Percentiles rank a stretch among this genome's conserved stretches.
phyloP scores from a whole-genome alignment of 1,140 invertebrate species.

The Venustaconcha ellipsiformis region DNA sequence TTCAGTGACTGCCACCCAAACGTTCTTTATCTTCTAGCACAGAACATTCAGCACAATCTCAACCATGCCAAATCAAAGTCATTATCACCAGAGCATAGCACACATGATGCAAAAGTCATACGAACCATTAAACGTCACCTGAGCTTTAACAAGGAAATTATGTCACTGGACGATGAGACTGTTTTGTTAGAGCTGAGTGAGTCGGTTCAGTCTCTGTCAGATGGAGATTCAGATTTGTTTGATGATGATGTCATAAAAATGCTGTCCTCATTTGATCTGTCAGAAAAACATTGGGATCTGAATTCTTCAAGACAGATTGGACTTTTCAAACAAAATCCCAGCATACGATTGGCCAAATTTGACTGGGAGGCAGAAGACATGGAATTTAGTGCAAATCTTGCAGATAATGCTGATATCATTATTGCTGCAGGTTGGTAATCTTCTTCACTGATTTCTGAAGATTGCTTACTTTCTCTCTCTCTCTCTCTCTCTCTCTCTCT shows the following conservation, averaged over 20 bases:
- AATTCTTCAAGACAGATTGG: no score
- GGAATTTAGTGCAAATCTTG: neutral
- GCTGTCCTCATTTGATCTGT: no score
- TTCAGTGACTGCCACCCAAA: slow-evolving; percentile 61
- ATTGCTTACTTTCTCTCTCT: no score
- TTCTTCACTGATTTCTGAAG: neutral
- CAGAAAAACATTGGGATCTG: no score
- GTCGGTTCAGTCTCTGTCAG: neutral
- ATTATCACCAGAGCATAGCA: neutral
- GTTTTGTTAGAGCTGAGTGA: slow-evolving; percentile 1
- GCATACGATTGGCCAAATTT: slow-evolving; percentile 38
- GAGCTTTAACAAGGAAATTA: neutral
- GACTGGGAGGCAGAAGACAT: slow-evolving; percentile 49
- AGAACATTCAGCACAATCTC: slow-evolving; percentile 59
- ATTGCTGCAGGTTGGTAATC: slow-evolving; percentile 56
- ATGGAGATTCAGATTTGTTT: no score
- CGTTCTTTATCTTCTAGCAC: slow-evolving; percentile 55
- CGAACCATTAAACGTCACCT: neutral
- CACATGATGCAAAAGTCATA: neutral
- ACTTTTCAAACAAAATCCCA: no score
- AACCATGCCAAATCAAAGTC: slow-evolving; percentile 7
- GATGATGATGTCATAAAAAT: no score
- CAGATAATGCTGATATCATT: slow-evolving; percentile 46
- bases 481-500: no score
- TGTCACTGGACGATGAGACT: neutral